Base-by-base conservation (phyloP, 2,888 invertebrate genomes). In the Listrodromus nycthemerus region DNA sequence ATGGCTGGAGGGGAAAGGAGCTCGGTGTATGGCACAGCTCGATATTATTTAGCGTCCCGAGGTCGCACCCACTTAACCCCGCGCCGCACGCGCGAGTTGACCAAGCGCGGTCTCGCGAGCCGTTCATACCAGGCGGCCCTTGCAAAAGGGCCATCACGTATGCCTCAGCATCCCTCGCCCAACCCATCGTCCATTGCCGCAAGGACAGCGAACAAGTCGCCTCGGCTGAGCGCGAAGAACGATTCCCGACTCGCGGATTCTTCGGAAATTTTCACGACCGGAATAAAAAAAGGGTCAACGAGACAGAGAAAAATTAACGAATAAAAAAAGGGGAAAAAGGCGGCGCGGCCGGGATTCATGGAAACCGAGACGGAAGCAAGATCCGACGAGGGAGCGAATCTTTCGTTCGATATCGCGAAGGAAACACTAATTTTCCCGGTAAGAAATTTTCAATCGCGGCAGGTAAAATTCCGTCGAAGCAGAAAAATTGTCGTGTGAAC, bases 31-130 rank as follows among this genome's bases (percentile, higher is more conserved):
- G 90, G 90, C 89, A 90, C 87, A 90, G 90, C 91, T 90, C 91
- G 91, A 92, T 92, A 92, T 92, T 92, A 92, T 92, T 92, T 92
- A 92, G 91, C 92, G 89, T 91, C 92, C 87, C 89, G 89, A 85
- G 92, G 92, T 92, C 92, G 89, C 90, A 92, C 91, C 91, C 92
- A 92, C 92, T 92, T 92, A 92, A 92, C 92, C 92, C 88, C 10
- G 90, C 84, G 80, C 79, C 61, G 70, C 69, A 80, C 78, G 69
- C 79, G 83, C 83, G 84, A 37, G 61, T 85, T 80, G 83, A 80
- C 80, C 84, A 79, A 82, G 74, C 65, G 79, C 84, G 75, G 85
- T 86, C 55, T 71, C 86, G 87, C 86, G 86, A 85, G 83, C 87
- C 87, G 88, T 89, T 89, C 74, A 69, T 45, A 52, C 74, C 74